These are phyloP conservation scores for Hippopotamus amphibius DNA, from an alignment of 2,113 vertebrate genomes.

Conservation along the genomic window DNA sequence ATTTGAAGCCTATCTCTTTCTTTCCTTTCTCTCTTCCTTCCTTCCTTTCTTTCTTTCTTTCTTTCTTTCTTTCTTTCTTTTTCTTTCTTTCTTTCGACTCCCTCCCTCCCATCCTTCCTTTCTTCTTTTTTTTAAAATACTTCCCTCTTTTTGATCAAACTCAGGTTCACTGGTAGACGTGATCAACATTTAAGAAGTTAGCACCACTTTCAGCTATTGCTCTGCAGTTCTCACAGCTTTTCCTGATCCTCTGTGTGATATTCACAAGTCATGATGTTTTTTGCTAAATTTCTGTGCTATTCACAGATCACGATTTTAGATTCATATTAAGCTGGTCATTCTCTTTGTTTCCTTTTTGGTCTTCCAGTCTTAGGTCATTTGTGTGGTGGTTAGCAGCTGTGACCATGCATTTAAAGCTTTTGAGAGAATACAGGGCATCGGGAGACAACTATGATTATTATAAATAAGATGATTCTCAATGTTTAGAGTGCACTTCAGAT, in stretches of 20 bases:
- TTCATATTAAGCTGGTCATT: background rate
- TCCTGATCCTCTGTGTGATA: background rate
- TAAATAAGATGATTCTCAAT: background rate
- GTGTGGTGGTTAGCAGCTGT: background rate
- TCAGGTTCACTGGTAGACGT: background rate
- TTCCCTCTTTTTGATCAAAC: background rate
- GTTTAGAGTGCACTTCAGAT: background rate
- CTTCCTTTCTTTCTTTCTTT: too few species aligned
- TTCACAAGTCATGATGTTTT: background rate
- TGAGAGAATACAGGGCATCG: background rate
- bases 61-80: background rate
- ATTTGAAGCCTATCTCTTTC: background rate
- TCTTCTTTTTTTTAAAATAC: background rate
- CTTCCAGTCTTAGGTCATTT: background rate
- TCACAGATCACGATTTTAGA: background rate
- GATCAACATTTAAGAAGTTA: background rate
- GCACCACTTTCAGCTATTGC: background rate
- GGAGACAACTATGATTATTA: background rate
- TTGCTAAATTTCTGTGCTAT: background rate
- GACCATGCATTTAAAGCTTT: background rate
- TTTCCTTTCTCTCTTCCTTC: background rate
- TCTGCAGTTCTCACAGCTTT: background rate
- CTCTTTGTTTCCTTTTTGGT: background rate
- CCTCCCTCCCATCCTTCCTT: background rate
- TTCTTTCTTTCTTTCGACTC: background rate